Evolutionary conservation across 2,113 vertebrate species (phyloP).

Genomic region (Potamarius usumacintae): DNA sequence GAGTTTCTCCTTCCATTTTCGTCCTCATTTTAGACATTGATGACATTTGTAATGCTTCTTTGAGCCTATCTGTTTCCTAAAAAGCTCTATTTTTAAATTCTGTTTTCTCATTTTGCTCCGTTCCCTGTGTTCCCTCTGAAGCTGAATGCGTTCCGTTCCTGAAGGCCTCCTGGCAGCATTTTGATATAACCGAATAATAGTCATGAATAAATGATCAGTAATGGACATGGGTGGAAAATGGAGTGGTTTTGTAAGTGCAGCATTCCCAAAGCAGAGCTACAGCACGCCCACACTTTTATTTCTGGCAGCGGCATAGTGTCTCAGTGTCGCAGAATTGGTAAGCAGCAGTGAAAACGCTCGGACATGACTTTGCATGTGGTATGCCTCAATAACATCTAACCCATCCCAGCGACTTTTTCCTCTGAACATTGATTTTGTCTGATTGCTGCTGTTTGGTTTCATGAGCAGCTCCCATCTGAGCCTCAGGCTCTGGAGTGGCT

Average conservation of each 20-base stretch:
- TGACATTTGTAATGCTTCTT: background rate
- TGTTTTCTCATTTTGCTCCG: background rate
- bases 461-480: background rate
- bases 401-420: constrained; percentile 16
- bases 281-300: constrained; percentile 40
- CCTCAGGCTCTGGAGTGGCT: background rate
- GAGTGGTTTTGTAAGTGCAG: constrained; percentile 37
- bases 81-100: background rate
- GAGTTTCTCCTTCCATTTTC: background rate
- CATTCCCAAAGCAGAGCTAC: constrained; percentile 31
- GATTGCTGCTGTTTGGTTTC: constrained; percentile 21
- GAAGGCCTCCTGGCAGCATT: constrained; percentile 28
- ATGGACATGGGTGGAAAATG: constrained; percentile 42
- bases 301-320: constrained; percentile 19
- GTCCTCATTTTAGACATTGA: background rate
- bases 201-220: constrained; percentile 43
- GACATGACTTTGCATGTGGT: constrained; percentile 34
- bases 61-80: background rate
- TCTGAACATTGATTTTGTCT: constrained; percentile 29
- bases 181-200: constrained; percentile 35
- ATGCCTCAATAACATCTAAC: background rate
- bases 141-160: constrained; percentile 5
- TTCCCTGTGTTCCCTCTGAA: background rate
- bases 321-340: background rate
- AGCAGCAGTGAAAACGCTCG: constrained; percentile 40